Evolutionary conservation across 2,113 vertebrate genomes (phyloP), one percentile per base, ranked within the genome.

Genomic region (Xenotilapia leptura): DNA sequence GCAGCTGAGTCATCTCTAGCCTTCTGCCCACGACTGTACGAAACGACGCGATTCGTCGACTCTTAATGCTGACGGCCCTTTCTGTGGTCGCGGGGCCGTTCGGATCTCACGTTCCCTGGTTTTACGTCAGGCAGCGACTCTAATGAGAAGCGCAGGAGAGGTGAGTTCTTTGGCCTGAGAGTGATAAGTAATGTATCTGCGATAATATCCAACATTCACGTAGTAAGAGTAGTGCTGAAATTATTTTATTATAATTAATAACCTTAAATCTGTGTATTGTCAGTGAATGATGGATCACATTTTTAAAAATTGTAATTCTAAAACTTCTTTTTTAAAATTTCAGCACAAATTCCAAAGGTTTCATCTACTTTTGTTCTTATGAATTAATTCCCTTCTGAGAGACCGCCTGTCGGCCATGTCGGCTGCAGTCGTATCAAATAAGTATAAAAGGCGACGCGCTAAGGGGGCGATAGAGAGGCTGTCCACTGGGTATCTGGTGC

Each of bases 151-250:
- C 31, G 73, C 79, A 86, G 86, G 54, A 88, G 77, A 88, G 51
- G 45, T n/a, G 84, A 82, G 70, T 73, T 92, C 92, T 94, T 95
- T 93, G 94, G 92, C 89, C 89, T 90, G 85, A 87, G 77, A 91
- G 83, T 40, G 65, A 86, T 49, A 17, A 85, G 80, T 42, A 73
- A 80, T 80, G 80, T 21, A 49, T 86, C n/a, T 10, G 51, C 80
- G 73, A 86, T 45, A 60, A 54, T 45, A 23, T 85, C 81, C 33
- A 80, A 90, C 85, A 79, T 91, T 88, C 88, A 89, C 36, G 4
- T 42, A 15, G 70, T 73, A 86, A 82, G 87, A 88, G 87, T 92
- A 87, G 85, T 87, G 88, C 88, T 88, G 83, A 91, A 81, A 82
- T 83, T 4, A 86, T 80, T 65, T 75, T 8, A 70, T 70, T 86